Evolutionary conservation across 2,113 vertebrate genomes (phyloP).

Genomic region (Hyaena hyaena): DNA sequence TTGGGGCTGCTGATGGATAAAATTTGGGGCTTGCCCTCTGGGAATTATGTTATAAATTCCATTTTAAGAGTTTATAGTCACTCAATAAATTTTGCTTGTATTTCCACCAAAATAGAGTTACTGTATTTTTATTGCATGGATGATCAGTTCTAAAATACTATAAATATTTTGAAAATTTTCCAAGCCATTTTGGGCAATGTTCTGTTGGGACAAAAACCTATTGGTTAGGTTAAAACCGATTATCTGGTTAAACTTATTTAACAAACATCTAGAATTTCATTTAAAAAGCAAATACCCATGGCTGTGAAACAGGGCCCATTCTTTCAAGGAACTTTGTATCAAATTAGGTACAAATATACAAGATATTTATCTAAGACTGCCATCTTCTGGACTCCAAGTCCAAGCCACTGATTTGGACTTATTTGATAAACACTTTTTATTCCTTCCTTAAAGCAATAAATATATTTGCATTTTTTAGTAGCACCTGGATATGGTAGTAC

Average conservation of each 20-base stretch:
- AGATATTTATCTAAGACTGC: neutral
- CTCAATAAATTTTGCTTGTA: conserved; percentile 70
- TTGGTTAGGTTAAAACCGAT: neutral
- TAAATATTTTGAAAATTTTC: neutral
- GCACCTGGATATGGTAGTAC: neutral
- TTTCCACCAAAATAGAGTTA: conserved; percentile 64
- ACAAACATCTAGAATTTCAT: neutral
- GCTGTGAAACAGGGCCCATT: neutral
- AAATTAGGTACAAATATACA: neutral
- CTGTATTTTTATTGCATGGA: conserved; percentile 64
- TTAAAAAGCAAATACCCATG: neutral
- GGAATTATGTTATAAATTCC: conserved; percentile 25
- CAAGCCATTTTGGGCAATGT: neutral
- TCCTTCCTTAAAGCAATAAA: neutral
- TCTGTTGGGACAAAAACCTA: neutral
- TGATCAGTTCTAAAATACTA: conserved; percentile 27
- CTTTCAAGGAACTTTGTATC: neutral
- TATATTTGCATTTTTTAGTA: neutral
- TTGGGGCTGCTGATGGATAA: neutral
- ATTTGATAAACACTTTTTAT: neutral
- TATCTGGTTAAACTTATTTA: neutral
- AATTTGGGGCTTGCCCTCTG: neutral
- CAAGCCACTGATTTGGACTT: neutral
- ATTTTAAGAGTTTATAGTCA: conserved; percentile 41
- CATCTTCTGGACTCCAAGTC: neutral